Base-by-base conservation (phyloP, 2,113 vertebrate genomes). In the Cololabis saira region DNA sequence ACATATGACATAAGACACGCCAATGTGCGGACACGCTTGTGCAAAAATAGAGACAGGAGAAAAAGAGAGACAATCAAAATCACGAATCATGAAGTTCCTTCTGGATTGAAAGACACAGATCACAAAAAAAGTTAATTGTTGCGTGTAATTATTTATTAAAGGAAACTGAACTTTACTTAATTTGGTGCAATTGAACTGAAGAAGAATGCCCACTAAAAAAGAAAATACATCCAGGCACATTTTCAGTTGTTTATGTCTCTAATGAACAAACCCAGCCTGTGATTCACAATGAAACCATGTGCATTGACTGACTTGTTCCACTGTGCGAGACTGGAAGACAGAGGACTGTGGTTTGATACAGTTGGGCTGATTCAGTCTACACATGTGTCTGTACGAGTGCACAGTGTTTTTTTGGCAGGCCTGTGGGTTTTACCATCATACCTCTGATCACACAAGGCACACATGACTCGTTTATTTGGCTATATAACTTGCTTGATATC, bases 251-350 rank as follows among this genome's bases (percentile, higher is more conserved):
- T 81, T 74, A 7, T 37, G 33, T 37, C 33, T 37, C 78, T 85
- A 67, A 71, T 30, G 41, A 30, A 81, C 76, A 84, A 74, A 67
- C 54, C 74, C 74, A 50, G 71, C 65, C 69, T 69, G 59, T 81
- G 84, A 69, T 73, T 81, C 81, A 83, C 77, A 76, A 84, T 80
- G 81, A 80, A 85, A 74, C 49, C 85, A 85, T 87, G 83, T 78
- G 74, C 79, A 64, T 44, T 82, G 84, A 89, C 84, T 49, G 68
- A 53, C 66, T 88, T 88, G 80, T 88, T 90, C 87, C 87, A 89
- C 74, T 83, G 81, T 68, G 27, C 30, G 52, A 64, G 33, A 76
- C 79, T 81, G 82, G 67, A 43, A 61, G 65, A 62, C 22, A 33
- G 81, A 69, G 78, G 67, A 58, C 69, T 76, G 85, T 8, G 77